Percentiles rank a stretch among this genome's conserved stretches.
Conservation (phyloP, 1,140 invertebrate genomes). For the Drosophila auraria region DNA sequence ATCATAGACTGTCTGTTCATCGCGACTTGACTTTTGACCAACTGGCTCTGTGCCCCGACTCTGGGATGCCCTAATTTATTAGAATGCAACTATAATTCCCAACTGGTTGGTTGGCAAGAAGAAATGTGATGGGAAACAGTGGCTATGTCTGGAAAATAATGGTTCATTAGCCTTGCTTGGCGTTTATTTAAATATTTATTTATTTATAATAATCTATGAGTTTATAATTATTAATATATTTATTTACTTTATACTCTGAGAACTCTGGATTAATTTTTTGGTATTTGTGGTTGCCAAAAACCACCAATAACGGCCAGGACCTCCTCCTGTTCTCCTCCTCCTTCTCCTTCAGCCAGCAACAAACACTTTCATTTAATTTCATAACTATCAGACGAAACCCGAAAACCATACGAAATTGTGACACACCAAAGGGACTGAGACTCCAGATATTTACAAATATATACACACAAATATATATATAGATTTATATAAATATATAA, state of each 20-base stretch:
- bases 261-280: background rate
- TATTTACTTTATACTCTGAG: no score
- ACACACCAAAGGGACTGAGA: slow-evolving; percentile 28
- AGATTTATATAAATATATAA: background rate
- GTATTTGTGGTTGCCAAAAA: background rate
- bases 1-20: slow-evolving; percentile 12
- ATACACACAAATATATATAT: no score
- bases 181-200: background rate
- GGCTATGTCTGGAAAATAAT: no score
- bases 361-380: slow-evolving; percentile 59
- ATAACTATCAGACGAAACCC: slow-evolving; percentile 44
- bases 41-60: background rate
- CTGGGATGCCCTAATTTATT: background rate
- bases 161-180: no score
- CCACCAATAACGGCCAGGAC: slow-evolving; percentile 1
- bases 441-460: background rate
- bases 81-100: background rate
- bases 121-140: background rate
- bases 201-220: background rate
- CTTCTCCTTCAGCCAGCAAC: background rate
- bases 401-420: slow-evolving; percentile 43
- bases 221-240: no score
- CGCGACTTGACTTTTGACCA: background rate
- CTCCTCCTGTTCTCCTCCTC: background rate
- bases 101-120: background rate